Percentiles rank a stretch among this genome's conserved stretches.
Conservation (phyloP, 2,797 vertebrate genomes). For the Neostethus bicornis region DNA sequence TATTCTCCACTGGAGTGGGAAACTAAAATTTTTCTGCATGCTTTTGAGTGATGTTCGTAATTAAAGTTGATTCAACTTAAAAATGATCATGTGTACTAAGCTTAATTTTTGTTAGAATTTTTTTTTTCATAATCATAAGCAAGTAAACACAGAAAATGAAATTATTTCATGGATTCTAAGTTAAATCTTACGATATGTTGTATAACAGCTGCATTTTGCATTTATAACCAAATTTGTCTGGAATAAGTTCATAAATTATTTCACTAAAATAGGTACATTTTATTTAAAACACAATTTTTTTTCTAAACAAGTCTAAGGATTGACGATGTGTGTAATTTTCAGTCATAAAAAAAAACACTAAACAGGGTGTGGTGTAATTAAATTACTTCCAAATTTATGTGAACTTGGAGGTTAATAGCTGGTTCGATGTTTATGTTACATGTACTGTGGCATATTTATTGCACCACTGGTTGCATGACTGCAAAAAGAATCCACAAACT, state of each 20-base stretch:
- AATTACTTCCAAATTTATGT: conserved; percentile 35
- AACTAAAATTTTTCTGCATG: conserved; percentile 25
- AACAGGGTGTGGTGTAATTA: conserved; percentile 46
- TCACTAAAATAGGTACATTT: too few species aligned
- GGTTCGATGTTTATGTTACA: conserved; percentile 45
- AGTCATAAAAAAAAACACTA: conserved; percentile 54
- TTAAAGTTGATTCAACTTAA: too few species aligned
- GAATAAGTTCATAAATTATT: too few species aligned
- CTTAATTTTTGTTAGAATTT: too few species aligned
- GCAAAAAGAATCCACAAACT: conserved; percentile 11
- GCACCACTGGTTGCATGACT: conserved; percentile 31
- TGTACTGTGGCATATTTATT: conserved; percentile 56
- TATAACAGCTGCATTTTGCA: too few species aligned
- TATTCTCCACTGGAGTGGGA: conserved; percentile 36
- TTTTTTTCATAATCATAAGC: too few species aligned
- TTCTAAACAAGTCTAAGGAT: conserved; percentile 20
- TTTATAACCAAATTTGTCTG: too few species aligned
- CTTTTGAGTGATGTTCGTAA: conserved; percentile 27
- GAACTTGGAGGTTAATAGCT: conserved; percentile 48
- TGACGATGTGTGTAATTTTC: conserved; percentile 45
- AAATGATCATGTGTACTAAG: conserved; percentile 27
- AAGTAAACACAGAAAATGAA: too few species aligned
- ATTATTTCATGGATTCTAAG: too few species aligned
- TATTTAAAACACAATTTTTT: too few species aligned
- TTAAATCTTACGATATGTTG: too few species aligned